phyloP scores from a whole-genome alignment of 2,888 invertebrate genomes.

The Brachylomia viminalis region DNA sequence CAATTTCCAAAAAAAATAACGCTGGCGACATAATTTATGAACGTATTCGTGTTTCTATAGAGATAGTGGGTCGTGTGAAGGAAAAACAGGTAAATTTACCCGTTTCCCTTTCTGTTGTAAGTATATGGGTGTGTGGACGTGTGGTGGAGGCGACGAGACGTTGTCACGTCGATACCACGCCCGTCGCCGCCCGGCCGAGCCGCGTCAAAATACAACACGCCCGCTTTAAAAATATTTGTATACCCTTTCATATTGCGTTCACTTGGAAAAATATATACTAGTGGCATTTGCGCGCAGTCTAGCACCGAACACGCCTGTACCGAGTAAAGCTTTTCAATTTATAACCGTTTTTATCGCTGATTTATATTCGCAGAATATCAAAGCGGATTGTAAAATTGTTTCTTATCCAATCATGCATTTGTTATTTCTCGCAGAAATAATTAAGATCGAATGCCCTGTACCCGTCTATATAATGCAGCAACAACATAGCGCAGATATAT shows the following conservation, averaged over 20 bases:
- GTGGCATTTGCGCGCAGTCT: conserved; percentile 47
- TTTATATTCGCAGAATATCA: conserved; percentile 12
- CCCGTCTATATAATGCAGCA: conserved; percentile 11
- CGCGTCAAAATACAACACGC: conserved; percentile 73
- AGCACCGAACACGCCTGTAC: conserved; percentile 25
- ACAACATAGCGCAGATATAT: conserved; percentile 10
- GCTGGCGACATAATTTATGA: conserved; percentile 49
- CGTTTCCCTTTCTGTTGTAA: conserved; percentile 63
- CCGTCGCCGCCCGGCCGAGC: conserved; percentile 57
- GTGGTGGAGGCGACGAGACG: conserved; percentile 58
- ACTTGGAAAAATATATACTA: conserved; percentile 56
- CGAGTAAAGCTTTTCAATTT: conserved; percentile 25
- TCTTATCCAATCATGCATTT: neutral
- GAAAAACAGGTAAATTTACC: conserved; percentile 71
- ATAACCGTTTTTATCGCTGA: neutral
- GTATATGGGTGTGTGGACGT: conserved; percentile 32
- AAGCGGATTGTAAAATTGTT: conserved; percentile 13
- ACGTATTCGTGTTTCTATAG: conserved; percentile 48
- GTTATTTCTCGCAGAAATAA: neutral
- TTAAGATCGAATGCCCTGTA: neutral
- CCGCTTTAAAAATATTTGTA: conserved; percentile 74
- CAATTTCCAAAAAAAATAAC: conserved; percentile 44
- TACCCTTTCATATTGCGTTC: conserved; percentile 68
- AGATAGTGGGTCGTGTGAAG: conserved; percentile 62
- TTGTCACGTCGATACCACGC: conserved; percentile 70